A percentile compares a stretch with the other conserved stretches of the same genome.
phyloP scores from a whole-genome alignment of 1,140 invertebrate species.

The Tetramorium parvispinum region DNA sequence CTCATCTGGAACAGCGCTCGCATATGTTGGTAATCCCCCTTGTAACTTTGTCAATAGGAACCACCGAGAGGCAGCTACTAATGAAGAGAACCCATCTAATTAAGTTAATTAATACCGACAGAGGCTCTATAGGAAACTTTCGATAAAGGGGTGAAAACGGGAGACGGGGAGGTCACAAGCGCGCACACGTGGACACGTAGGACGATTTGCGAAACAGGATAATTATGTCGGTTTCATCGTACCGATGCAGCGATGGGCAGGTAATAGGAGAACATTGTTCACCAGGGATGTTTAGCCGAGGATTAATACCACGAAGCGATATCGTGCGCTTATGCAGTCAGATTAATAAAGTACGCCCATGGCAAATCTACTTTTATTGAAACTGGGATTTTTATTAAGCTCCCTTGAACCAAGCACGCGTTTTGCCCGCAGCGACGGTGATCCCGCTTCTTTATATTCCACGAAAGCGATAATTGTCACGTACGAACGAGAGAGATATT shows the following conservation, averaged over 20 bases:
- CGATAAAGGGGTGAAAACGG: not conserved
- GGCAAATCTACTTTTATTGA: constrained; percentile 48
- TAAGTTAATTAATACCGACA: constrained; percentile 64
- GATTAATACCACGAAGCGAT: constrained; percentile 52
- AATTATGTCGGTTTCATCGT: constrained; percentile 33
- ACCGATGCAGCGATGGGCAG: not conserved
- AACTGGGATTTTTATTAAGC: constrained; percentile 10
- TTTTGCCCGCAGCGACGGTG: not conserved
- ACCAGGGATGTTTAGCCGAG: constrained; percentile 25
- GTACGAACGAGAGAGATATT: constrained; percentile 11
- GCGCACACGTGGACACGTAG: not conserved
- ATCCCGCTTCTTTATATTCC: constrained; percentile 15
- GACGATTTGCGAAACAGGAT: constrained; percentile 34
- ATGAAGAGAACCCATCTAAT: constrained; percentile 59
- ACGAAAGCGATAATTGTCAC: constrained; percentile 25
- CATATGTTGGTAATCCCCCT: constrained; percentile 14
- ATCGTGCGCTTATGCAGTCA: constrained; percentile 9
- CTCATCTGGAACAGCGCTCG: not conserved
- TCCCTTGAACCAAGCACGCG: not conserved
- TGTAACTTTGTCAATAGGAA: constrained; percentile 24
- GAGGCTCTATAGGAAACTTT: constrained; percentile 31
- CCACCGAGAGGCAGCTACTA: constrained; percentile 29
- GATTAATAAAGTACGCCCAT: not conserved
- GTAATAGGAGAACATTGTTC: constrained; percentile 56
- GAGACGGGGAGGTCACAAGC: not conserved